Percentiles rank a stretch among this genome's conserved stretches.
Evolutionary conservation across 2,113 vertebrate species (phyloP).

Genomic region (Chamaea fasciata): DNA sequence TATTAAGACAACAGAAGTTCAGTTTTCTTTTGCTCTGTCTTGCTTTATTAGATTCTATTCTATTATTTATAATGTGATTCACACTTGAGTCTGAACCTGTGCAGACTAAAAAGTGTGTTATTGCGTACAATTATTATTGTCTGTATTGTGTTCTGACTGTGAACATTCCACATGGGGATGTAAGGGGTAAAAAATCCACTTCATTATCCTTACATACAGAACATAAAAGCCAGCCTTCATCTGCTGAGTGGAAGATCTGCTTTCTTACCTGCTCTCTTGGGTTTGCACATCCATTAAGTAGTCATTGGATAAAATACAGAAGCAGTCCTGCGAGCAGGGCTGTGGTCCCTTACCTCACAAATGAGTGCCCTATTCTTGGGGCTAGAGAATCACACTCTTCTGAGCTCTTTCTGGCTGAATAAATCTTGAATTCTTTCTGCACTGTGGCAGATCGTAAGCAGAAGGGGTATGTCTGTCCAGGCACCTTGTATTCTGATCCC

Average conservation of each 20-base stretch:
- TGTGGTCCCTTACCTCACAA: not conserved
- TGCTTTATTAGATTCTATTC: not conserved
- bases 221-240: slow-evolving; percentile 9
- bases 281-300: slow-evolving; percentile 18
- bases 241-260: not conserved
- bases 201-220: not conserved
- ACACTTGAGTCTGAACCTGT: not conserved
- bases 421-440: slow-evolving; percentile 6
- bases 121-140: not conserved
- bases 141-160: not conserved
- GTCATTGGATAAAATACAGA: slow-evolving; percentile 35
- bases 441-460: not conserved
- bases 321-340: not conserved
- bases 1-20: not conserved
- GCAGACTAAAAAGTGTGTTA: not conserved
- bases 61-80: slow-evolving; percentile 23
- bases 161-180: not conserved
- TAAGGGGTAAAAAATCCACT: not conserved
- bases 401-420: not conserved
- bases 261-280: slow-evolving; percentile 18
- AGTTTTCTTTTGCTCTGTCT: not conserved
- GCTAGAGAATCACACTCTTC: not conserved
- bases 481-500: not conserved
- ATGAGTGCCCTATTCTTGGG: not conserved
- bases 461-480: not conserved